Evolutionary conservation across 2,113 vertebrate genomes (phyloP), one percentile per base, ranked within the genome.

Genomic region (Phaethon lepturus): DNA sequence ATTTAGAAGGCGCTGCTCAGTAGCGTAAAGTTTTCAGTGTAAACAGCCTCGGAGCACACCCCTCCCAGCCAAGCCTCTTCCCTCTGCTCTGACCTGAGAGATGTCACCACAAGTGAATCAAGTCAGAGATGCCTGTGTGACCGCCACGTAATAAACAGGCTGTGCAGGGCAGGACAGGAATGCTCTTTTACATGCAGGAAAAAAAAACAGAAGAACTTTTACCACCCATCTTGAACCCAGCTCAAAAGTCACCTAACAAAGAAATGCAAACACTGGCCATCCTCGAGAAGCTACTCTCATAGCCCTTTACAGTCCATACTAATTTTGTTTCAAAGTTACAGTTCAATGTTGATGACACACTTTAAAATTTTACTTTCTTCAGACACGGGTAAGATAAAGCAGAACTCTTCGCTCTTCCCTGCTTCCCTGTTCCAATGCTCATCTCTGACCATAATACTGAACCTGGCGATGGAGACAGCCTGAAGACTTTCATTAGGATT

Each of bases 51-150:
- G 0, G 55, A 3, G 38, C 60, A 29, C 52, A 2, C 7, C 4
- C 38, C 38, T 38, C 23, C 22, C 40, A 88, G 80, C 38, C 89
- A 77, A 87, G 52, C 31, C 44, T 78, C 77, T 47, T 52, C 77
- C 58, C 35, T 40, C 47, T 75, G 69, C 74, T 76, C 78, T 0
- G 0, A 78, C 73, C 40, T 0, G 2, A 52, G 22, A 69, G 77
- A n/a, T 31, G 62, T 49, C 86, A 33, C 35, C 86, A 56, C 40
- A 33, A 59, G 89, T 77, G 87, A 91, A 87, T 13, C 11, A 16
- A 38, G 59, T 38, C 68, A 77, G 69, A 91, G 86, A 56, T 15
- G n/a, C 35, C 69, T 0, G 0, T 44, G 45, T 20, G 64, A 81
- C 12, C 11, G 7, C 40, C 64, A 25, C 0, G 0, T 29, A n/a